Percentiles rank a stretch among this genome's conserved stretches.
Evolutionary conservation across 2,888 invertebrate species (phyloP).

Genomic region (Hermaeophaga mercurialis): DNA sequence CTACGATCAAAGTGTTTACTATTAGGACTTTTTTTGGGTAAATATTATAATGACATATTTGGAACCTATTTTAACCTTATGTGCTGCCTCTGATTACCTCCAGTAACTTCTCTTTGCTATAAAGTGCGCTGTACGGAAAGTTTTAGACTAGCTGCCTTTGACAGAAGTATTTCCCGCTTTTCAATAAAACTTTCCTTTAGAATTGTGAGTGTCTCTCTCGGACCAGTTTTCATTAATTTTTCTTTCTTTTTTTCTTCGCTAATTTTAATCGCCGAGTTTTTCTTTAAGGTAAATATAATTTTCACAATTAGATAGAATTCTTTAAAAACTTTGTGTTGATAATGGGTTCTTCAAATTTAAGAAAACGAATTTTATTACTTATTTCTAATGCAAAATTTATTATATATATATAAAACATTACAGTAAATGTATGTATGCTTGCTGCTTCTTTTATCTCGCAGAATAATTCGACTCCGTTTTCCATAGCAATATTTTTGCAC

Average conservation of each 20-base stretch:
- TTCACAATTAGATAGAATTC: neutral
- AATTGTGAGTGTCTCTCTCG: slow-evolving; percentile 13
- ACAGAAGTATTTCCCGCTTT: slow-evolving; percentile 22
- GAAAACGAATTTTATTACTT: no score
- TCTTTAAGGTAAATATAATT: slow-evolving; percentile 2
- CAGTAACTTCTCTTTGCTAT: slow-evolving; percentile 6
- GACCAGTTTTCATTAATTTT: slow-evolving; percentile 22
- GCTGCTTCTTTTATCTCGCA: no score
- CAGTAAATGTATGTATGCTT: no score
- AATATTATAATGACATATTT: no score
- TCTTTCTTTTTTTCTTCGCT: neutral
- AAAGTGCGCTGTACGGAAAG: slow-evolving; percentile 16
- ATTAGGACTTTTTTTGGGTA: no score
- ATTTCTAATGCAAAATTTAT: no score
- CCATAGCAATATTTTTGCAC: no score
- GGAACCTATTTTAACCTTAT: no score
- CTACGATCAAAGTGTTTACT: no score
- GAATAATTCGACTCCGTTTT: no score
- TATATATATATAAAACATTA: no score
- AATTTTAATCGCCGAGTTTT: neutral
- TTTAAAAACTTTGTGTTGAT: neutral
- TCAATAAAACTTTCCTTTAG: slow-evolving; percentile 18
- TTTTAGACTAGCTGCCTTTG: slow-evolving; percentile 19
- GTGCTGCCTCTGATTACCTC: neutral
- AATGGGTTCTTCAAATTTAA: no score